Base-by-base conservation (phyloP, 2,113 vertebrate species). In the Pyxicephalus adspersus region DNA sequence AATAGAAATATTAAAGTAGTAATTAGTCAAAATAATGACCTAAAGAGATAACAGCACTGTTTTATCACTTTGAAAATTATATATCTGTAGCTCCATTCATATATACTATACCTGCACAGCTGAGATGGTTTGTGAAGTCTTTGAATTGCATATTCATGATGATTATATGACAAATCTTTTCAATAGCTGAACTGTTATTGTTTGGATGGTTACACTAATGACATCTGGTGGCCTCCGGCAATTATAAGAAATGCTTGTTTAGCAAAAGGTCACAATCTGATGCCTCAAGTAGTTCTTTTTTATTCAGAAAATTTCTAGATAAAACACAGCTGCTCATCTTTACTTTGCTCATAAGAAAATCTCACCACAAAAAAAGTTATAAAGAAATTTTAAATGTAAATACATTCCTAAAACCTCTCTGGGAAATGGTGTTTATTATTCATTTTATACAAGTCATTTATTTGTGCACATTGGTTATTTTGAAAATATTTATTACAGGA, bases 201-300 rank as follows among this genome's bases (percentile, higher is more conserved):
- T 88, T 77, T 84, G 87, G 85, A 87, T 80, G 83, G 86, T 82
- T 72, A 57, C 73, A 87, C 85, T 11, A 83, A 77, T 61, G 73
- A 64, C 29, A 74, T 84, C 77, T 45, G 84, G 67, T 85, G 86
- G 50, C 77, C 81, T 15, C 83, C 86, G 73, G 83, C 64, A 88
- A 89, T 83, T 88, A 84, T 3, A 87, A 83, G 66, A 87, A 86
- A 22, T 78, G 66, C 63, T 85, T 84, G 70, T 85, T 83, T 86
- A 83, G 81, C 83, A 87, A 87, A 91, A 92, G 87, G 84, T 88
- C 85, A 89, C 61, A 84, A 83, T 84, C 4, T 74, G 61, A 84
- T 85, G 63, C 28, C 73, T 84, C 86, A n/a, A 51, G 72, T 83
- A 86, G 9, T 17, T 83, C 73, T 76, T 87, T 61, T 84, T 83